phyloP scores from a whole-genome alignment of 1,140 invertebrate species.

The Elysia chlorotica region DNA sequence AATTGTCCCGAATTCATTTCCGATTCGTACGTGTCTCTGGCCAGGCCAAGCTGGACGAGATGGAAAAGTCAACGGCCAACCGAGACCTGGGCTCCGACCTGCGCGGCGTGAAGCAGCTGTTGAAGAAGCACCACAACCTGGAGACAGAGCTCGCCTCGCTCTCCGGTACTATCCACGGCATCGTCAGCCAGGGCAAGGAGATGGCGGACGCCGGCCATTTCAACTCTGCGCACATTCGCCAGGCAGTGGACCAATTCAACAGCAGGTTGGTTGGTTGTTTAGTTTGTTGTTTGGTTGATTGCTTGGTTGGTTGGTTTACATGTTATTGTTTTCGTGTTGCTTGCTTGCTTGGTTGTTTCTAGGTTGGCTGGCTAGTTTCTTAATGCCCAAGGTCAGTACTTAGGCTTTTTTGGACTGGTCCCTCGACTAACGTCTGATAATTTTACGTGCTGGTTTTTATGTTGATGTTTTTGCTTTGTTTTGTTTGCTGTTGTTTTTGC shows the following conservation, averaged over 20 bases:
- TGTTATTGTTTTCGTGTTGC: too few species aligned
- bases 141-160: constrained; percentile 95
- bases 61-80: constrained; percentile 93
- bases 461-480: too few species aligned
- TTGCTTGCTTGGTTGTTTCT: too few species aligned
- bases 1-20: too few species aligned
- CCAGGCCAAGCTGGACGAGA: constrained; percentile 68
- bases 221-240: constrained; percentile 83
- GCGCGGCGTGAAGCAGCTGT: constrained; percentile 94
- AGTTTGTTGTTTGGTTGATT: too few species aligned
- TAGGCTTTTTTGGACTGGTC: too few species aligned
- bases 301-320: too few species aligned
- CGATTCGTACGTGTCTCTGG: not conserved
- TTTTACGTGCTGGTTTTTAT: too few species aligned
- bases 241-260: constrained; percentile 77
- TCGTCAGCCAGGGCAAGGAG: constrained; percentile 90
- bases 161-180: constrained; percentile 88
- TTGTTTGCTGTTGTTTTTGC: too few species aligned
- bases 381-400: too few species aligned
- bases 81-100: constrained; percentile 98
- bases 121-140: constrained; percentile 96
- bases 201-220: constrained; percentile 93
- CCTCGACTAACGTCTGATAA: too few species aligned
- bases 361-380: too few species aligned
- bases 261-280: constrained; percentile 61